phyloP scores from a whole-genome alignment of 1,140 invertebrate species.

The Leguminivora glycinivorella region DNA sequence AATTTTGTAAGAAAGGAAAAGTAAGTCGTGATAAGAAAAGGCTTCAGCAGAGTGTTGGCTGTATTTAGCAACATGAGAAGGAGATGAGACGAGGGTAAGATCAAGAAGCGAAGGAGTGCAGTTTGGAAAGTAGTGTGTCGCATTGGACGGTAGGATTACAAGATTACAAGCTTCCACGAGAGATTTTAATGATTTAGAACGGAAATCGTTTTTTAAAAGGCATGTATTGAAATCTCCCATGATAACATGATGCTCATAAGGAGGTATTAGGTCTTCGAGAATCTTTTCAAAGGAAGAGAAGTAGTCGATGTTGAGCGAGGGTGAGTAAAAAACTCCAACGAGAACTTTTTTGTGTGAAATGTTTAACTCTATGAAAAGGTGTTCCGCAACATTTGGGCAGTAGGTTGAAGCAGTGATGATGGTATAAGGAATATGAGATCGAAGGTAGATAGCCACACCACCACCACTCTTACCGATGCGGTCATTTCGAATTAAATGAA shows the following conservation, averaged over 20 bases:
- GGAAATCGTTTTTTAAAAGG: no score
- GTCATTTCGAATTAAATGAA: conserved; percentile 32
- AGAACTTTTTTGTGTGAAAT: conserved; percentile 20
- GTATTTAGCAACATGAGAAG: no score
- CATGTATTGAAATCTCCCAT: no score
- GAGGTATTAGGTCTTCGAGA: no score
- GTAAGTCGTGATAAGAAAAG: no score
- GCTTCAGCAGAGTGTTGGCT: no score
- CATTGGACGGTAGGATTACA: conserved; percentile 26
- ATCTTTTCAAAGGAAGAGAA: no score
- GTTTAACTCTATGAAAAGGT: conserved; percentile 37
- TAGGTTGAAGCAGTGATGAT: conserved; percentile 31
- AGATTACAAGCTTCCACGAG: conserved; percentile 32
- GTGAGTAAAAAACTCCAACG: conserved; percentile 39
- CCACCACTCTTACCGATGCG: conserved; percentile 23
- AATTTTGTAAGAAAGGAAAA: no score
- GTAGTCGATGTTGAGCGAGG: conserved; percentile 31
- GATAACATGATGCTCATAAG: no score
- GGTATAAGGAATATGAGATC: conserved; percentile 20
- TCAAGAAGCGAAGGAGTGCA: no score
- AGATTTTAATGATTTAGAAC: conserved; percentile 21
- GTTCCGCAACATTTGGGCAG: conserved; percentile 30
- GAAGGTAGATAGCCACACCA: conserved; percentile 32
- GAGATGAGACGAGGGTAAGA: no score
- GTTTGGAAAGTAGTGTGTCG: conserved; percentile 38